Conservation (phyloP, 1,140 invertebrate species). For the Lepidurus couesii region DNA sequence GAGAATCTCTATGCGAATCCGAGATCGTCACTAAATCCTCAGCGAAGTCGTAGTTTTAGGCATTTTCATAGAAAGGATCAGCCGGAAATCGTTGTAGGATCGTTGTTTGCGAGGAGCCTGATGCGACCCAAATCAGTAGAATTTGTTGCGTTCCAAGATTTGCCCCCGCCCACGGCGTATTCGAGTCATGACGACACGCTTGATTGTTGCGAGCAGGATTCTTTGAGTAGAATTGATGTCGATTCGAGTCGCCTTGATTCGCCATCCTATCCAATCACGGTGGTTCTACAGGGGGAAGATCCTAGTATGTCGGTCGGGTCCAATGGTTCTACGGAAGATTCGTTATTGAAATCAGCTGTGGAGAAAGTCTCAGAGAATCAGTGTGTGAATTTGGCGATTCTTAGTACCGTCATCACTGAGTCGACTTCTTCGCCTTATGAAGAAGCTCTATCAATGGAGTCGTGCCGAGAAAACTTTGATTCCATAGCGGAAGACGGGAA, state of each 20-base stretch:
- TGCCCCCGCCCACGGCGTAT: conserved; percentile 30
- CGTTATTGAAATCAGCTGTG: not conserved
- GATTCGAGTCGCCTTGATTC: not conserved
- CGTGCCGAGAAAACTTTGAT: conserved; percentile 5
- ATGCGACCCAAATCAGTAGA: conserved; percentile 31
- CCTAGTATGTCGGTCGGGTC: not conserved
- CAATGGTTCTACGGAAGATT: not conserved
- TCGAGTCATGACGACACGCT: conserved; percentile 31
- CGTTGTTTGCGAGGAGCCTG: not conserved
- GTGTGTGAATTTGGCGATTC: not conserved
- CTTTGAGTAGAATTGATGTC: conserved; percentile 20
- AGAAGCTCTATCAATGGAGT: not conserved
- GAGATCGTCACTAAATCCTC: not conserved
- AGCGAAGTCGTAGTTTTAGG: not conserved
- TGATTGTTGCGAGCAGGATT: conserved; percentile 25
- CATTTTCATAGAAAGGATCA: not conserved
- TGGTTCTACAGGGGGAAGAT: conserved; percentile 23
- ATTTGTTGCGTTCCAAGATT: conserved; percentile 31
- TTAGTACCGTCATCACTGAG: not conserved
- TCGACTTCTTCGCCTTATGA: not conserved
- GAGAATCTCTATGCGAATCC: not conserved
- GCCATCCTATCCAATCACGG: not conserved
- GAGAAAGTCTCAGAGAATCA: not conserved
- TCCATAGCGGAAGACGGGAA: not conserved
- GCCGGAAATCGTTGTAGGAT: not conserved